Base-by-base conservation (phyloP, 2,113 vertebrate genomes). In the Poecilia latipinna region DNA sequence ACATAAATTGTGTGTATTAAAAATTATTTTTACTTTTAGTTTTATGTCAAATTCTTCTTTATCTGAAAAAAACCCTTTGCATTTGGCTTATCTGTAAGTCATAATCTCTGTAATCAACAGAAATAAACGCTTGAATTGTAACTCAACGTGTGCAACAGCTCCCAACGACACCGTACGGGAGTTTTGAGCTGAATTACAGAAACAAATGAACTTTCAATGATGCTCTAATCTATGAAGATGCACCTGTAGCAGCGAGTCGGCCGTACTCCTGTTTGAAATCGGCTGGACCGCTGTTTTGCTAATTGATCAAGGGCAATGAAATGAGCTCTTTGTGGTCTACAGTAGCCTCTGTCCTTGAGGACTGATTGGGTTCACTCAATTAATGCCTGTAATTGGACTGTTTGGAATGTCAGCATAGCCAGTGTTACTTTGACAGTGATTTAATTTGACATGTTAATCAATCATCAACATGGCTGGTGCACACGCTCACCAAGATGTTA, bases 401-500 rank as follows among this genome's bases (percentile, higher is more conserved):
- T 88, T 90, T 85, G 78, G 77, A 86, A 88, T 89, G 86, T 86
- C 65, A 76, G 33, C 80, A 48, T 39, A 57, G 78, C 78, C 77
- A 83, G 64, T 61, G 63, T 70, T 88, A 81, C 85, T 84, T 90
- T 91, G 89, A 92, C 90, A 82, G 70, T 89, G 83, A 91, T 92
- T 90, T 88, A 78, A 86, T 90, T 81, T 86, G 88, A 90, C 89
- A 78, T 90, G 90, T 88, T 91, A 88, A 91, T 92, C 88, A 85
- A 90, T 91, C 90, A 92, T 90, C 83, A 83, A 75, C 78, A 84
- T 74, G 67, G 77, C 77, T 31, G 22, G 69, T 61, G 69, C 81
- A 70, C 57, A 72, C 75, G 77, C 26, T 74, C 7, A 15, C 74
- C 80, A 51, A 84, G 69, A 72, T 85, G 72, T 75, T 85, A 82